A percentile compares a stretch with the other conserved stretches of the same genome.
phyloP scores from a whole-genome alignment of 2,797 vertebrate genomes.

The Gastrophryne carolinensis region DNA sequence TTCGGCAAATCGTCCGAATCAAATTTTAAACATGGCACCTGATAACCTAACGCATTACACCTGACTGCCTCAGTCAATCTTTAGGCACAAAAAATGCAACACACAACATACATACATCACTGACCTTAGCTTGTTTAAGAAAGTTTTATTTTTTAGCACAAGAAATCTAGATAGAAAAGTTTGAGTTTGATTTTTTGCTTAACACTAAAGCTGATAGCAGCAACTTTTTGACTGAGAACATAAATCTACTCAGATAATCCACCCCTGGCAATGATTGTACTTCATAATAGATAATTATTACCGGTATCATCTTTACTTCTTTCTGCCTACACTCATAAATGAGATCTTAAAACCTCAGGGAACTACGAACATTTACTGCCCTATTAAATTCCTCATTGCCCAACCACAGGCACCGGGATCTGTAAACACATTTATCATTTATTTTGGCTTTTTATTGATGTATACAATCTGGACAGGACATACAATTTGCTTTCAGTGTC shows the following conservation, averaged over 20 bases:
- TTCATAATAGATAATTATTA: conserved; percentile 27
- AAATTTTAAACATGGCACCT: too few species aligned
- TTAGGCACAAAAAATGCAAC: too few species aligned
- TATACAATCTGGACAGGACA: neutral
- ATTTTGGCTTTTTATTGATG: conserved; percentile 13
- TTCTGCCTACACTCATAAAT: conserved; percentile 19
- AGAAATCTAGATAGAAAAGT: neutral
- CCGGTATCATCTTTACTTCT: conserved; percentile 10
- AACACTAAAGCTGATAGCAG: neutral
- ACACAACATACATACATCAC: too few species aligned
- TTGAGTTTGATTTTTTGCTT: neutral
- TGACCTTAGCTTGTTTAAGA: too few species aligned
- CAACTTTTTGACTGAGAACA: neutral
- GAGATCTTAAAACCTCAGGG: conserved; percentile 12
- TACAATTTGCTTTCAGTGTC: conserved; percentile 10
- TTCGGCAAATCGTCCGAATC: too few species aligned
- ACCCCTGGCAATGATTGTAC: conserved; percentile 13
- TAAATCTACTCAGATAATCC: conserved; percentile 14
- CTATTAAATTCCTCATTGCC: conserved; percentile 26
- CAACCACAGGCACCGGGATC: neutral
- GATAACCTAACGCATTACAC: too few species aligned
- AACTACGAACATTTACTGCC: conserved; percentile 13
- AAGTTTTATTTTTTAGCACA: neutral
- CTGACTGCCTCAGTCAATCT: too few species aligned
- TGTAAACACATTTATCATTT: conserved; percentile 37